These are phyloP conservation scores for Lindbergichthys nudifrons DNA, from an alignment of 2,797 vertebrate genomes.

Conservation along the genomic window DNA sequence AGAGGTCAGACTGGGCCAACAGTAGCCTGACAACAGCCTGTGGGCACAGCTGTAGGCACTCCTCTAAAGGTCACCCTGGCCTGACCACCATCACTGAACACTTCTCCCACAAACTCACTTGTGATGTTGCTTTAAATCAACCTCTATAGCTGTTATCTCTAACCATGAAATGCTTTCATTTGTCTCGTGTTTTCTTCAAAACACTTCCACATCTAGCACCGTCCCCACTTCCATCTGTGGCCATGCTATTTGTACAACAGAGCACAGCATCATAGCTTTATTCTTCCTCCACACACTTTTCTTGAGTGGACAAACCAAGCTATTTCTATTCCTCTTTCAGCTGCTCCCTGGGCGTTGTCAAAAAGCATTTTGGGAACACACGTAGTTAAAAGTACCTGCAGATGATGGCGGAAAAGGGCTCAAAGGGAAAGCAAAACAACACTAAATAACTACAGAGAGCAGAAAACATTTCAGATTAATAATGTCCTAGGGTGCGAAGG, in stretches of 20 bases:
- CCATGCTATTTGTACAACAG: constrained; percentile 40
- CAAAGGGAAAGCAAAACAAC: constrained; percentile 41
- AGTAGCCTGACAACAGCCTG: constrained; percentile 68
- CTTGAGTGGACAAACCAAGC: constrained; percentile 43
- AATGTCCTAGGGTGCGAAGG: constrained; percentile 13
- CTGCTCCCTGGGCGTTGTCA: constrained; percentile 30
- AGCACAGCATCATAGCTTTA: constrained; percentile 16
- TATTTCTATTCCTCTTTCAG: constrained; percentile 43
- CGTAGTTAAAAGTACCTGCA: constrained; percentile 12
- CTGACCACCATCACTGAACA: constrained; percentile 54
- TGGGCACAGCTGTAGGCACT: constrained; percentile 72
- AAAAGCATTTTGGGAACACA: constrained; percentile 48
- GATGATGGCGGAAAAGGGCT: constrained; percentile 37
- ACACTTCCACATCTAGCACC: background rate
- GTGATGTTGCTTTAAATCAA: constrained; percentile 31
- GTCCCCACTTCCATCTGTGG: constrained; percentile 19
- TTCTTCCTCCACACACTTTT: constrained; percentile 24
- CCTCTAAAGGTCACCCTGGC: constrained; percentile 68
- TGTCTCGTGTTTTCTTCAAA: background rate
- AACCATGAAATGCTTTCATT: background rate
- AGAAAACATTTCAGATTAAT: constrained; percentile 33
- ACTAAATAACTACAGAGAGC: constrained; percentile 35
- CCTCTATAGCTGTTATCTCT: background rate
- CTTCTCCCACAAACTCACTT: constrained; percentile 33
- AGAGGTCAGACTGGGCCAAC: constrained; percentile 63